Conservation (phyloP, 2,113 vertebrate species). For the Rhinichthys klamathensis region DNA sequence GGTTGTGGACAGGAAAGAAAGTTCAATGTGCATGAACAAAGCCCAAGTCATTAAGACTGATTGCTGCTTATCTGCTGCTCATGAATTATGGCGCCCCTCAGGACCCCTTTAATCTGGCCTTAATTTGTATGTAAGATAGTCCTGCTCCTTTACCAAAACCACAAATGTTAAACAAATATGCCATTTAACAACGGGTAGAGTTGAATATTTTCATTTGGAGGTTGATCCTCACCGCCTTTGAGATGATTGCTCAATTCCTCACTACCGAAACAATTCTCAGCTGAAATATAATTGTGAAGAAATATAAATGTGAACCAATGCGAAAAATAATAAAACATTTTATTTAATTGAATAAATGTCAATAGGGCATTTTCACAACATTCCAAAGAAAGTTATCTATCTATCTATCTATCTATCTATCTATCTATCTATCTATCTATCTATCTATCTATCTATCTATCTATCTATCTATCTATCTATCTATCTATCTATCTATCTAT, state of each 20-base stretch:
- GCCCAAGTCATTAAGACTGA: conserved; percentile 17
- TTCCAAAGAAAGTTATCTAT: not conserved
- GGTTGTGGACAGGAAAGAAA: not conserved
- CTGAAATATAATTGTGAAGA: not conserved
- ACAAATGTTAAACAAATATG: conserved; percentile 27
- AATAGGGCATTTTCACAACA: not conserved
- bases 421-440: not conserved
- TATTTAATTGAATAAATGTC: not conserved
- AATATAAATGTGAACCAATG: not conserved
- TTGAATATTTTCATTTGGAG: not conserved
- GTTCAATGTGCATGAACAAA: conserved; percentile 20
- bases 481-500: too few species aligned
- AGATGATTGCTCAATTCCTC: not conserved
- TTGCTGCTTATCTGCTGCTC: conserved; percentile 30
- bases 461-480: too few species aligned
- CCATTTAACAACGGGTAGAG: conserved; percentile 11
- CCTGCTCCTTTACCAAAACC: conserved; percentile 11
- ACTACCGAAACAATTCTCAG: not conserved
- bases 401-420: not conserved
- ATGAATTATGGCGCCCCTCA: conserved; percentile 25
- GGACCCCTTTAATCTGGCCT: conserved; percentile 20
- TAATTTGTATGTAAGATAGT: conserved; percentile 41
- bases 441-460: not conserved
- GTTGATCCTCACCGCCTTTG: not conserved
- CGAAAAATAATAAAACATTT: not conserved